Base-by-base conservation (phyloP, 2,797 vertebrate species). In the Leptodactylus fallax region DNA sequence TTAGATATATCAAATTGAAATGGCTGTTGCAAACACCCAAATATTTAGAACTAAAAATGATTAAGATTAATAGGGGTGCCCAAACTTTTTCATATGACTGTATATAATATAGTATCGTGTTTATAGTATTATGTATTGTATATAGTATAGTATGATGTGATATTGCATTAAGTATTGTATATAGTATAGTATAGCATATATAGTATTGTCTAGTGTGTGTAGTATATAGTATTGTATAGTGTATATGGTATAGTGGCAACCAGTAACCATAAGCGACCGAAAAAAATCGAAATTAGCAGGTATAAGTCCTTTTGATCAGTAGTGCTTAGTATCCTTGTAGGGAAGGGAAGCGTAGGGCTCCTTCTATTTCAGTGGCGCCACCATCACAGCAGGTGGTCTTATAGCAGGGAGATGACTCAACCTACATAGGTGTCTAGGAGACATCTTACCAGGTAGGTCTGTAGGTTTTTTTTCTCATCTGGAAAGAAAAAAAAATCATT, bases 401-500 rank as follows among this genome's bases (percentile, higher is more conserved):
- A 77, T 53, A 77, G 82, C 90, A 94, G 94, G 92, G 92, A 95
- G 94, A 94, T 94, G 95, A 94, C 93, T 93, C 95, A 93, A 92
- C 93, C 72, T 23, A 21, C n/a, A 53, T 23, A 14, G 49, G 72
- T 77, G 6, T 53, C 72, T 77, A 77, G 19, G 19, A 53, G 72
- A 51, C 72, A 77, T 77, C 49, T 77, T 53, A 53, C 49, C 72
- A 53, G 72, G 47, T 77, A 51, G 47, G 1, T 53, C 21, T 23
- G 47, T 23, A 23, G 72, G 12, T 76, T 53, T 53, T 77, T 6
- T 53, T 77, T 49, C 63, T 16, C 47, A 80, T 69, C 60, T 82
- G 17, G 58, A 45, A 95, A 95, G 94, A 94, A 96, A 94, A 96
- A 95, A 93, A 94, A 93, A 95, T 95, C 96, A 93, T 95, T 94